Conservation (phyloP, 2,888 invertebrate species). For the Uropetala carovei region DNA sequence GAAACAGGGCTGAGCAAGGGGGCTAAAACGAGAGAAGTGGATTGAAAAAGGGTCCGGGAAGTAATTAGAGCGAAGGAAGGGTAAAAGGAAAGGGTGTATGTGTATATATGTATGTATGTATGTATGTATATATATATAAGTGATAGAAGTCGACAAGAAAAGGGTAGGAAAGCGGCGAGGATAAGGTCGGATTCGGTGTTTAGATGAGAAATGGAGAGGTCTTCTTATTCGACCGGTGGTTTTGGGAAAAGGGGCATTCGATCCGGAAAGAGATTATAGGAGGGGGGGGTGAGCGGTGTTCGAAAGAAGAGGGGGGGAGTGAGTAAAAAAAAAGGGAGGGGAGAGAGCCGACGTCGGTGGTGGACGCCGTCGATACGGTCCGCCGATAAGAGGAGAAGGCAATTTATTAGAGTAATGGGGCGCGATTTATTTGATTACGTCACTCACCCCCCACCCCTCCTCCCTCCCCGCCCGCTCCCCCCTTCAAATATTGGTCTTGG, state of each 20-base stretch:
- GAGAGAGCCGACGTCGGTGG: neutral
- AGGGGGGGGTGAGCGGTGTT: neutral
- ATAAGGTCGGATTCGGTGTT: neutral
- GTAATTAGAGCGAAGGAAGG: constrained; percentile 2
- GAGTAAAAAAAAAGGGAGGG: neutral
- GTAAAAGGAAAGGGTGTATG: neutral
- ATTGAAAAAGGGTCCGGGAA: constrained; percentile 15
- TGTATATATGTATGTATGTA: too few species aligned
- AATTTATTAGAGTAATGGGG: constrained; percentile 64
- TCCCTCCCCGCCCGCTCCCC: too few species aligned
- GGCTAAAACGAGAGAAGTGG: neutral
- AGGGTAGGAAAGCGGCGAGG: neutral
- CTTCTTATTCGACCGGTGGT: neutral
- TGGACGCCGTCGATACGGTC: neutral
- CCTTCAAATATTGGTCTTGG: constrained; percentile 20
- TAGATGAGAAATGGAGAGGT: neutral
- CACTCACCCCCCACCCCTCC: too few species aligned
- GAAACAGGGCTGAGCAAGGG: neutral
- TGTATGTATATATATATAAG: too few species aligned
- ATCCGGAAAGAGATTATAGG: neutral
- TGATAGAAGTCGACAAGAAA: neutral
- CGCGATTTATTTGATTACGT: constrained; percentile 47
- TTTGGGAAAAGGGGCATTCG: neutral
- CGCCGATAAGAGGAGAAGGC: neutral
- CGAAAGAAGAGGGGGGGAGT: too few species aligned